phyloP scores from a whole-genome alignment of 2,113 vertebrate species.

The Rhinolophus sinicus region DNA sequence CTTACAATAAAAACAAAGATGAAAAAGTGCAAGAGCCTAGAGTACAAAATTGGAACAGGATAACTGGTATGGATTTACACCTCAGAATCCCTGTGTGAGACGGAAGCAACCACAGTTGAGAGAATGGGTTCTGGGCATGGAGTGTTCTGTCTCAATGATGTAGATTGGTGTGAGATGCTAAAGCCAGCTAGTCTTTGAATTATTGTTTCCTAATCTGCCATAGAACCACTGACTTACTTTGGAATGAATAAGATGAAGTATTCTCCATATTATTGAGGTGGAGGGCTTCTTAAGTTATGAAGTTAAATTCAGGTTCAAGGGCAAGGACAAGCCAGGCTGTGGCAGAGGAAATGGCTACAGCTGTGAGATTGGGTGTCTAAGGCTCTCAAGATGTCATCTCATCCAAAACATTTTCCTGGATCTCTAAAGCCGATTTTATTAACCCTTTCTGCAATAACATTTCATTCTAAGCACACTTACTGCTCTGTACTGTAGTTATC shows the following conservation, averaged over 20 bases:
- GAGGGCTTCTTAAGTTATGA: neutral
- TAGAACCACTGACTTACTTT: neutral
- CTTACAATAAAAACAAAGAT: neutral
- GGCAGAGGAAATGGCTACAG: neutral
- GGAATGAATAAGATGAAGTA: neutral
- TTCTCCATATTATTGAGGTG: neutral
- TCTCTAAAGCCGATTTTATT: neutral
- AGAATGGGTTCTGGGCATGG: neutral
- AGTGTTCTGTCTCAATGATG: neutral
- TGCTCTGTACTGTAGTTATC: neutral
- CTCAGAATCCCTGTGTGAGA: neutral
- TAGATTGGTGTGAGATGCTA: neutral
- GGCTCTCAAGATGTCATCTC: neutral
- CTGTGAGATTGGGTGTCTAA: neutral
- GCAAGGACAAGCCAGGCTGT: neutral
- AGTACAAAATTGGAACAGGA: neutral
- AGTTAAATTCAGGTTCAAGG: neutral
- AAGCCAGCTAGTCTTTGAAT: neutral
- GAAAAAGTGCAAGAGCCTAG: neutral
- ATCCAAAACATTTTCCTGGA: neutral
- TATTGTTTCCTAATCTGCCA: neutral
- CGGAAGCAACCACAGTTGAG: rapidly evolving
- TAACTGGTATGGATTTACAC: neutral
- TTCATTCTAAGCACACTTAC: neutral
- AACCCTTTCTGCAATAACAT: neutral